These are phyloP conservation scores for Eubasilissa splendida DNA, from an alignment of 2,888 invertebrate species.

Conservation along the genomic window DNA sequence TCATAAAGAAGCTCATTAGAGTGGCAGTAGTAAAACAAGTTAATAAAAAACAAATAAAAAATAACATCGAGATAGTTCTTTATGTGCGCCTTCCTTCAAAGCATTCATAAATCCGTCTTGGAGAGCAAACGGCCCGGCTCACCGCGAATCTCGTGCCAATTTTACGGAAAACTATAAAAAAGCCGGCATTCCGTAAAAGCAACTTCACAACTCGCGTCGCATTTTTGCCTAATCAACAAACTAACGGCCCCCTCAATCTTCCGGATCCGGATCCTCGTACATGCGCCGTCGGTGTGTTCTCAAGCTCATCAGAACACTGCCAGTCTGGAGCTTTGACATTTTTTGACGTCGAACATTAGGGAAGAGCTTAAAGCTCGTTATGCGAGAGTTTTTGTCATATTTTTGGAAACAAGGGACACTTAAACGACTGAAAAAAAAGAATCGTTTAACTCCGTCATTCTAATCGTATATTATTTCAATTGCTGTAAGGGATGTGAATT, in stretches of 20 bases:
- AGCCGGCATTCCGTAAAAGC: slow-evolving; percentile 36
- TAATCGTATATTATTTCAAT: no score
- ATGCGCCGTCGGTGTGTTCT: slow-evolving; percentile 12
- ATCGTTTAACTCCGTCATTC: no score
- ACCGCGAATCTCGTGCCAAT: slow-evolving; percentile 9
- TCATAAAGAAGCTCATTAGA: no score
- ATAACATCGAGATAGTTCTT: no score
- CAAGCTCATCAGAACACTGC: slow-evolving; percentile 30
- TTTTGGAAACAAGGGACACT: slow-evolving; percentile 4
- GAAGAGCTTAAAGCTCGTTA: slow-evolving; percentile 24
- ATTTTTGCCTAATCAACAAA: slow-evolving; percentile 57
- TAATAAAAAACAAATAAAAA: no score
- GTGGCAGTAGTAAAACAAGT: no score
- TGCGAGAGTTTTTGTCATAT: background rate
- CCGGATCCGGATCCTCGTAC: slow-evolving; percentile 39
- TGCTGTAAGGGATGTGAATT: no score
- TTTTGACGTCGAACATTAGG: slow-evolving; percentile 2
- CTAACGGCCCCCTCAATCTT: slow-evolving; percentile 53
- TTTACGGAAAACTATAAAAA: slow-evolving; percentile 37
- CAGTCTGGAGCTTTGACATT: slow-evolving; percentile 26
- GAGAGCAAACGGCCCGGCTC: slow-evolving; percentile 9
- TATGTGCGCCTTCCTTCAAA: background rate
- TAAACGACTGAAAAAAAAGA: no score
- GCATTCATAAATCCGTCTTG: slow-evolving; percentile 7
- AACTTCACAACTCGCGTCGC: slow-evolving; percentile 41